phyloP scores from a whole-genome alignment of 2,113 vertebrate species.

The Sialia sialis region DNA sequence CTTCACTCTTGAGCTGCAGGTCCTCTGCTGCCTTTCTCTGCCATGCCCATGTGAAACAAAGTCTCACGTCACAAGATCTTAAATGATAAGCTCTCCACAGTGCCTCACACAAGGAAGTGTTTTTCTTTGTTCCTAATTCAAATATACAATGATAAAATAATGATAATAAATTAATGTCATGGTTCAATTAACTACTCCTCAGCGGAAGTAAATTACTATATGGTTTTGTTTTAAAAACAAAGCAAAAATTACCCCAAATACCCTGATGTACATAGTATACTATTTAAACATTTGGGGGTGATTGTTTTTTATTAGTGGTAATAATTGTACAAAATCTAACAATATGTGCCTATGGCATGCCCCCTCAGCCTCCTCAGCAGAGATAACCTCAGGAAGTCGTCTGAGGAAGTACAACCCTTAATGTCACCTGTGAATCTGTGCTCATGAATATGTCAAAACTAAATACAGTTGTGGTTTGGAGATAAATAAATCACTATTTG shows the following conservation, averaged over 20 bases:
- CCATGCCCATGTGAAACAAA: not conserved
- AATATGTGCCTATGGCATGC: fast-evolving
- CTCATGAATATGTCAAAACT: not conserved
- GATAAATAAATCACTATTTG: not conserved
- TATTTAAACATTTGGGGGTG: not conserved
- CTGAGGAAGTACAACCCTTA: not conserved
- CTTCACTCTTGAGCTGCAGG: not conserved
- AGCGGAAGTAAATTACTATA: not conserved
- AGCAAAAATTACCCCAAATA: not conserved
- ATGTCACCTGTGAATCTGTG: not conserved
- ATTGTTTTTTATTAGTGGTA: not conserved
- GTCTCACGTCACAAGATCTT: not conserved
- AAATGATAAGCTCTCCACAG: not conserved
- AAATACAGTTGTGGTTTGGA: fast-evolving
- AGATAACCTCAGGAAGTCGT: not conserved
- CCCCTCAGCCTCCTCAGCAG: not conserved
- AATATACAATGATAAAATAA: not conserved
- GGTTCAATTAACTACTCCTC: not conserved
- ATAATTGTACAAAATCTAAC: not conserved
- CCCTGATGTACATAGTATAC: not conserved
- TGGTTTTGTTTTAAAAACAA: not conserved
- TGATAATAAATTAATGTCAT: not conserved
- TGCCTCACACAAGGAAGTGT: not conserved
- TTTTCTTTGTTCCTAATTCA: not conserved
- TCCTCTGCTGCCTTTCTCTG: not conserved